Conservation (phyloP, 2,113 vertebrate genomes). For the Sorex araneus region DNA sequence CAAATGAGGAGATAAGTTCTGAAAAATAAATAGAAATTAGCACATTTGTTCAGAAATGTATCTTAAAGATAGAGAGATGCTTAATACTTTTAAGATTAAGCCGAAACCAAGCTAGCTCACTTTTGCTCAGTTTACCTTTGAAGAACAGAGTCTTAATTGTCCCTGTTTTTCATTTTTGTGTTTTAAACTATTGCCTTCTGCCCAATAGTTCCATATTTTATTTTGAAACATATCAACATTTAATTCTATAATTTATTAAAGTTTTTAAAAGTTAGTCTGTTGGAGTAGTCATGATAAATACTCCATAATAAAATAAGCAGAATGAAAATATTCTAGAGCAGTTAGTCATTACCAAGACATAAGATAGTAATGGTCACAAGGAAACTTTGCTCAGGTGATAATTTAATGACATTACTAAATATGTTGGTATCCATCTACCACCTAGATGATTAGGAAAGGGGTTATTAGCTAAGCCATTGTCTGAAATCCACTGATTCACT, state of each 20-base stretch:
- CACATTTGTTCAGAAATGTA: neutral
- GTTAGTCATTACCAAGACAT: conserved; percentile 66
- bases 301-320: neutral
- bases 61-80: neutral
- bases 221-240: conserved; percentile 43
- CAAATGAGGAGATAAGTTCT: neutral
- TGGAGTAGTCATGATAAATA: conserved; percentile 4
- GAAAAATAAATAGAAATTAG: neutral
- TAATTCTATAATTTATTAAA: conserved; percentile 26
- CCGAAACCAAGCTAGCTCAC: neutral
- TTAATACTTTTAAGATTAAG: conserved; percentile 12
- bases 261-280: neutral
- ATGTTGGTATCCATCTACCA: conserved; percentile 46
- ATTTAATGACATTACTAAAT: conserved; percentile 71
- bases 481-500: conserved; percentile 81
- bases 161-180: conserved; percentile 27
- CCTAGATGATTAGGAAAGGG: conserved; percentile 59
- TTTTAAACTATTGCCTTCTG: neutral
- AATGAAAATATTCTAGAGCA: conserved; percentile 57
- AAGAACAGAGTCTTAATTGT: neutral
- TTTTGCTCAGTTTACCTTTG: neutral
- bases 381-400: conserved; percentile 59
- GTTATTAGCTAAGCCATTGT: conserved; percentile 80
- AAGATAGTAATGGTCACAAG: conserved; percentile 42
- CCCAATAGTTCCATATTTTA: conserved; percentile 22